Evolutionary conservation across 2,888 invertebrate species (phyloP).

Genomic region (Noctua janthina): DNA sequence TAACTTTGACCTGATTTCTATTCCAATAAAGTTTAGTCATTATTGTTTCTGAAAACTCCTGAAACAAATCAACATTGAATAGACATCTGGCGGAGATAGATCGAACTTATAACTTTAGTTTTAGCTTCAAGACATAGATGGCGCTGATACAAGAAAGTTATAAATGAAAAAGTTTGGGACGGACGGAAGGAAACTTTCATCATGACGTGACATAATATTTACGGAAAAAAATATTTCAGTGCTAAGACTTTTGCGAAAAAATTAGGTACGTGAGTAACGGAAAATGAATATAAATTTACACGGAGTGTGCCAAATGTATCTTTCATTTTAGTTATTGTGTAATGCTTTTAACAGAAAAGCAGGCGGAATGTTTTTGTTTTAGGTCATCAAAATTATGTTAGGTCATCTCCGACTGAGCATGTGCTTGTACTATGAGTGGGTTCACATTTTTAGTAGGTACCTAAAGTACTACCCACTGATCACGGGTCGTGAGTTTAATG

Average conservation of each 20-base stretch:
- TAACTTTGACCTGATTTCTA: conserved; percentile 32
- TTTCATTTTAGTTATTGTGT: conserved; percentile 21
- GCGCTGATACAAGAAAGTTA: conserved; percentile 67
- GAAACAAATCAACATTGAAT: conserved; percentile 35
- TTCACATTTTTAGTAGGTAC: neutral
- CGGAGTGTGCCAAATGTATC: conserved; percentile 42
- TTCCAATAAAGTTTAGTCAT: conserved; percentile 13
- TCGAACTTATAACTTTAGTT: conserved; percentile 64
- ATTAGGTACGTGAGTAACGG: conserved; percentile 23
- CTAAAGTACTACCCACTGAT: neutral
- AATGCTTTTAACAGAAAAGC: conserved; percentile 8
- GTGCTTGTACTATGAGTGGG: neutral
- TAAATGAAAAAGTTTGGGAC: conserved; percentile 31
- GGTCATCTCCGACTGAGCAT: neutral
- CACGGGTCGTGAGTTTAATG: neutral
- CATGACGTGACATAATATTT: conserved; percentile 26
- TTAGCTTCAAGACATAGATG: conserved; percentile 72
- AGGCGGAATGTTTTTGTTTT: neutral
- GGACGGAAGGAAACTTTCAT: conserved; percentile 36
- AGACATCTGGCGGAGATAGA: conserved; percentile 75
- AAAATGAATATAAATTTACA: conserved; percentile 48
- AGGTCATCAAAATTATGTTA: neutral
- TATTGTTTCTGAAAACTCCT: conserved; percentile 44
- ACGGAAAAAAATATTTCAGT: conserved; percentile 35
- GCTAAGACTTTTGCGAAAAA: conserved; percentile 18